phyloP scores from a whole-genome alignment of 2,888 invertebrate species.

The Chromoteleia sp. region DNA sequence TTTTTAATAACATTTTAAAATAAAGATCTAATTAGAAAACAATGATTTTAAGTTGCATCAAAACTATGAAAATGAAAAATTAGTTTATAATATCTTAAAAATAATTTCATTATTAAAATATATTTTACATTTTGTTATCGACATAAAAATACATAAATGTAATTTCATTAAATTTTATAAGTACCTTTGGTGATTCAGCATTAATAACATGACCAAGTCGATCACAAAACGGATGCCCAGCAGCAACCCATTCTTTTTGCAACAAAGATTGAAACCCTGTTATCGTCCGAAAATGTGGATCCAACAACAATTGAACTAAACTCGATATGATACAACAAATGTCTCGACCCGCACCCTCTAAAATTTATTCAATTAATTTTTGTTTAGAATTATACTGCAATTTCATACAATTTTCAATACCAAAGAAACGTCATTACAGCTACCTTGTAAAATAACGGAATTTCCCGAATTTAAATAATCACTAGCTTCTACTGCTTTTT shows the following conservation, averaged over 20 bases:
- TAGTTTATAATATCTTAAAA: too few species aligned
- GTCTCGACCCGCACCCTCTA: conserved; percentile 93
- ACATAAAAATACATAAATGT: too few species aligned
- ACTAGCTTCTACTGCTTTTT: conserved; percentile 90
- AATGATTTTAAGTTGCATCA: too few species aligned
- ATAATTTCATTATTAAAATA: too few species aligned
- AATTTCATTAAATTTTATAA: neutral
- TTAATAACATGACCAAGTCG: conserved; percentile 89
- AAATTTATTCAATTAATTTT: conserved; percentile 41
- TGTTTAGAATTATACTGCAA: too few species aligned
- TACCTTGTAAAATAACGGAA: conserved; percentile 95
- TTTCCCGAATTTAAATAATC: conserved; percentile 87
- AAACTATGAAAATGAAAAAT: too few species aligned
- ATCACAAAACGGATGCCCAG: conserved; percentile 95
- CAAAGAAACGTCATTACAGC: too few species aligned
- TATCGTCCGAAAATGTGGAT: conserved; percentile 92
- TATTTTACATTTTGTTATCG: too few species aligned
- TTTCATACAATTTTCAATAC: too few species aligned
- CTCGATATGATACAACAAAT: conserved; percentile 94
- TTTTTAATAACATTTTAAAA: neutral
- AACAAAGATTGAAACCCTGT: conserved; percentile 95
- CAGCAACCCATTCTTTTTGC: conserved; percentile 97
- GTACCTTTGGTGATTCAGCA: conserved; percentile 86
- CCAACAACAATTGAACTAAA: conserved; percentile 93
- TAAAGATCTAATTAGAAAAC: too few species aligned